Evolutionary conservation across 2,888 invertebrate species (phyloP).

Genomic region (Nymphalis urticae): DNA sequence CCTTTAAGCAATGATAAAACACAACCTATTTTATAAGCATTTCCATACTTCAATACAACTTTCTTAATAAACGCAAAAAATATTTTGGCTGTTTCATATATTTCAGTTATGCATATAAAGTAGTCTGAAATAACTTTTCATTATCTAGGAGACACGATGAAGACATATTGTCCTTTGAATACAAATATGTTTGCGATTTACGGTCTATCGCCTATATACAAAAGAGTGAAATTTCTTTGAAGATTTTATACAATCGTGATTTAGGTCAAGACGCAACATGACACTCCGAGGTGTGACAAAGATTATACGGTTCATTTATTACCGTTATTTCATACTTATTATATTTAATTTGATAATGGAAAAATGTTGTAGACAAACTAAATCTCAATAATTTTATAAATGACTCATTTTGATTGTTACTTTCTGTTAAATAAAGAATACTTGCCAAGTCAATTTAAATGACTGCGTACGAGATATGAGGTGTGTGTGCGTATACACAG

Average conservation of each 20-base stretch:
- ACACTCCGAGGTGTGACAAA: conserved; percentile 30
- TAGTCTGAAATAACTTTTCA: conserved; percentile 37
- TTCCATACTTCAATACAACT: conserved; percentile 3
- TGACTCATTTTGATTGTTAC: too few species aligned
- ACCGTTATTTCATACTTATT: conserved; percentile 23
- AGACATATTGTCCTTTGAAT: conserved; percentile 30
- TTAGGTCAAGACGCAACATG: conserved; percentile 32
- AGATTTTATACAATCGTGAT: conserved; percentile 17
- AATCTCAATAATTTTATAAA: not conserved
- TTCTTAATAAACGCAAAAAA: conserved; percentile 14
- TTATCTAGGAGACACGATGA: conserved; percentile 37
- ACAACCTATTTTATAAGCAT: not conserved
- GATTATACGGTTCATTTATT: conserved; percentile 28
- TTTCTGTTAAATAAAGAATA: too few species aligned
- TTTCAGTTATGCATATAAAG: conserved; percentile 28
- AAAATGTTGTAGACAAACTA: conserved; percentile 8
- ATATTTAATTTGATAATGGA: conserved; percentile 21
- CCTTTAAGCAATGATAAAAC: too few species aligned
- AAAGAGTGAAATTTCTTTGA: conserved; percentile 25
- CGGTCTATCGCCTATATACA: conserved; percentile 8
- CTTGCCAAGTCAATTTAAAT: too few species aligned
- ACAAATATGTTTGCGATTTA: conserved; percentile 12
- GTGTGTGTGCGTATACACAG: too few species aligned
- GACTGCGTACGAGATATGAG: too few species aligned
- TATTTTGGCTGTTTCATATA: conserved; percentile 9